phyloP scores from a whole-genome alignment of 1,140 invertebrate species.

The Bactericera cockerelli region DNA sequence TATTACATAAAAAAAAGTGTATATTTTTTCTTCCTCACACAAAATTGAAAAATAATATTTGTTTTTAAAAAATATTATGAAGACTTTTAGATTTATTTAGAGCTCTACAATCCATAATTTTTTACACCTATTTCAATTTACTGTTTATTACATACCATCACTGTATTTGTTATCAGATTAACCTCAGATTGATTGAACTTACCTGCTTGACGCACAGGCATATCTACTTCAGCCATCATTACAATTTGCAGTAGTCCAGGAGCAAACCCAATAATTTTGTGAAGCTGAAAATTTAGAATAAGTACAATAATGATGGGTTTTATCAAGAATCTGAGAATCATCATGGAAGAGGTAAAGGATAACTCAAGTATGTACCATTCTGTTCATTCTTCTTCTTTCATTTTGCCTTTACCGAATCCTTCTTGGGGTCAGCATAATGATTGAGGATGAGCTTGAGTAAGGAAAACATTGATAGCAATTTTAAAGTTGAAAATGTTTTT shows the following conservation, averaged over 20 bases:
- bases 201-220: constrained; percentile 87
- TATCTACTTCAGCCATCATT: constrained; percentile 73
- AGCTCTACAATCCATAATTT: no score
- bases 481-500: no score
- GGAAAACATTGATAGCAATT: no score
- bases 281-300: constrained; percentile 58
- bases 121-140: no score
- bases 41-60: no score
- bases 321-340: neutral
- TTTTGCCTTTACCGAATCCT: no score
- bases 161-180: no score
- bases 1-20: constrained; percentile 13
- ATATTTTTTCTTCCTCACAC: no score
- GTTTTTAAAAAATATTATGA: no score
- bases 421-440: neutral
- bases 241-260: constrained; percentile 84
- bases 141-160: no score
- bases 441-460: no score
- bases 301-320: constrained; percentile 7
- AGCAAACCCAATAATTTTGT: constrained; percentile 92
- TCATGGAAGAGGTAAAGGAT: constrained; percentile 9
- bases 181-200: constrained; percentile 23
- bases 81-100: no score
- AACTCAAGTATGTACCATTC: neutral
- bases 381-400: neutral